Conservation (phyloP, 2,113 vertebrate genomes). For the Erythrocercus mccallii region DNA sequence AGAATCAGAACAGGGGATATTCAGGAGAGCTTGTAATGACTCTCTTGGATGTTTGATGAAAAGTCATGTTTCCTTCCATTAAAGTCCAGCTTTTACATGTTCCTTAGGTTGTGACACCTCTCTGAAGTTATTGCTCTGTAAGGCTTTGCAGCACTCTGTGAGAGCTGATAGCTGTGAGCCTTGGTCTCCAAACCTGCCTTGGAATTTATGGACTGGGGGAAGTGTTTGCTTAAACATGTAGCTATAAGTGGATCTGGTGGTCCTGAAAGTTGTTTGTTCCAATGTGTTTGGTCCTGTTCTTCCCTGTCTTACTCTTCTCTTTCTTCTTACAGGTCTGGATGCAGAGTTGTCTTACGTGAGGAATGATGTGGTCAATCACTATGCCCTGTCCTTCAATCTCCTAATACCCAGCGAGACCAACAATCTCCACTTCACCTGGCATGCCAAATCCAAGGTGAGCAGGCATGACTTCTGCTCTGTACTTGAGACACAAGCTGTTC, state of each 20-base stretch:
- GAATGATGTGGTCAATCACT: slow-evolving; percentile 91
- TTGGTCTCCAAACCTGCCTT: background rate
- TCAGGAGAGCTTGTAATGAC: background rate
- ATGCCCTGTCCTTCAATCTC: slow-evolving; percentile 92
- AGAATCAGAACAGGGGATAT: background rate
- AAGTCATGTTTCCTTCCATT: background rate
- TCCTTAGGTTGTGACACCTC: background rate
- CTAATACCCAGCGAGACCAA: slow-evolving; percentile 92
- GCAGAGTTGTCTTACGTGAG: slow-evolving; percentile 96
- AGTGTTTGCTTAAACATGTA: background rate
- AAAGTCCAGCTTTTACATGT: background rate
- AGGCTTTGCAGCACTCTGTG: background rate
- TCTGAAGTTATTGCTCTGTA: background rate
- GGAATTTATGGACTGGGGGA: background rate
- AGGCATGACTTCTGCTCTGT: background rate
- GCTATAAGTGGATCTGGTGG: background rate
- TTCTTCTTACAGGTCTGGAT: slow-evolving; percentile 81
- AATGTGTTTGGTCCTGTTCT: background rate
- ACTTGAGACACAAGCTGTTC: background rate
- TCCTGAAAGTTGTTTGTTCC: background rate
- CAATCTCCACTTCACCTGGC: slow-evolving; percentile 95
- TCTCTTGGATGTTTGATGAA: background rate
- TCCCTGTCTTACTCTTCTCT: background rate
- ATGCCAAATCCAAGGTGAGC: slow-evolving; percentile 87
- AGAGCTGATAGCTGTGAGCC: fast-evolving